Base-by-base conservation (phyloP, 2,113 vertebrate genomes). In the Reinhardtius hippoglossoides region DNA sequence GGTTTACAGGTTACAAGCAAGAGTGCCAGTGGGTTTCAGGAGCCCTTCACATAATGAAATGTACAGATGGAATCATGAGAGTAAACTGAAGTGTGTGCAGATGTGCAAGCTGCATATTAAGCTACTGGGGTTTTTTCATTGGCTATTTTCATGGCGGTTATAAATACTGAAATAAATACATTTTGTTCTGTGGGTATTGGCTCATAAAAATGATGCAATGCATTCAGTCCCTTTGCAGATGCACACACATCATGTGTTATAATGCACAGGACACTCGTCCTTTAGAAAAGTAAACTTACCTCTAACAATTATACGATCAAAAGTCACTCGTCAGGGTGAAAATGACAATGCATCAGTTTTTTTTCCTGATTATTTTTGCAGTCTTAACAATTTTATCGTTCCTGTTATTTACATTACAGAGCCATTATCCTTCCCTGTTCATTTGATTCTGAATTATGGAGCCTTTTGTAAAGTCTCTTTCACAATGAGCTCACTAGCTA, bases 1-100 rank as follows among this genome's bases (percentile, higher is more conserved):
- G 65, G 44, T 80, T 80, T 71, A 62, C 73, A 77, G 54, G 69
- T 71, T 35, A 55, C 27, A 58, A 31, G 56, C 66, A 66, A 59
- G 69, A 66, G 57, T 54, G 61, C 67, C 67, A 4, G 42, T 27
- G 37, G 66, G 67, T 74, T 24, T 67, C 35, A 16, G 37, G 37
- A 20, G 48, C 56, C 21, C 44, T 79, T 81, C 59, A 48, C 59
- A 50, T 76, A 67, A 83, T 83, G 48, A 73, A 20, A 52, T 27
- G 42, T 59, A 40, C 71, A 70, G 42, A 76, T 82, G 56, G 76
- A 79, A 57, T 44, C 24, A 54, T n/a, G 37, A 21, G n/a, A 37
- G 62, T n/a, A 55, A 52, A 67, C 60, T 59, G 27, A 57, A 54
- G 60, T 61, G 8, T 23, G 54, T 44, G 72, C 75, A 83, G 67